Base-by-base conservation (phyloP, 2,113 vertebrate species). In the Daphoenositta chrysoptera region DNA sequence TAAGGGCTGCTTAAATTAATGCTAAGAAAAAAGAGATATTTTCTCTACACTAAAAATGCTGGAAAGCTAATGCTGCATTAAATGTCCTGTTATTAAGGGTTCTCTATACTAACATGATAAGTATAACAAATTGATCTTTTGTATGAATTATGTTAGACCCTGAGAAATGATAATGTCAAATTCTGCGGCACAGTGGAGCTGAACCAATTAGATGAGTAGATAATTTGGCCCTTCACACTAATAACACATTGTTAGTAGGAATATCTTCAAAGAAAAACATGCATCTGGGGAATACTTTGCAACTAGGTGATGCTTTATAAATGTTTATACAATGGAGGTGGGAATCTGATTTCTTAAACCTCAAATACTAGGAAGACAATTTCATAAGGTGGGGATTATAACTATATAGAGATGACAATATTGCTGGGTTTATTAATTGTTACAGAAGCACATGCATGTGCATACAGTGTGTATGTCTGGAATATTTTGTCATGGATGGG, bases 131-230 rank as follows among this genome's bases (percentile, higher is more conserved):
- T 94, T 87, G 87, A 92, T 95, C 76, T 92, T 92, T 87, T 87
- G 65, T 93, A 95, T 94, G 83, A 97, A 94, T 95, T 90, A 92
- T 89, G 88, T 89, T 96, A 97, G 88, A 93, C 90, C 80, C 88
- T 89, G 86, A 96, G 89, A 95, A 97, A 96, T 68, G 69, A 95
- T 92, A 92, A 93, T 92, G 90, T 95, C 83, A 97, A 93, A 92
- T 90, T 93, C 94, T 87, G 76, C 1, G 0, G 88, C 86, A 94
- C 90, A 95, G 86, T 48, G 83, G 93, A 95, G 92, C 92, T 87
- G 90, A 95, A 96, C 88, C 90, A 96, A 94, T 96, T 96, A 95
- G 83, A 84, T 79, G 85, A 87, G 91, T 75, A 97, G 94, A 96
- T 91, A 93, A 96, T 95, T 94, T 94, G 86, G 93, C 93, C 92